These are phyloP conservation scores for Microtus richardsoni DNA, from an alignment of 2,113 vertebrate species.

Conservation along the genomic window DNA sequence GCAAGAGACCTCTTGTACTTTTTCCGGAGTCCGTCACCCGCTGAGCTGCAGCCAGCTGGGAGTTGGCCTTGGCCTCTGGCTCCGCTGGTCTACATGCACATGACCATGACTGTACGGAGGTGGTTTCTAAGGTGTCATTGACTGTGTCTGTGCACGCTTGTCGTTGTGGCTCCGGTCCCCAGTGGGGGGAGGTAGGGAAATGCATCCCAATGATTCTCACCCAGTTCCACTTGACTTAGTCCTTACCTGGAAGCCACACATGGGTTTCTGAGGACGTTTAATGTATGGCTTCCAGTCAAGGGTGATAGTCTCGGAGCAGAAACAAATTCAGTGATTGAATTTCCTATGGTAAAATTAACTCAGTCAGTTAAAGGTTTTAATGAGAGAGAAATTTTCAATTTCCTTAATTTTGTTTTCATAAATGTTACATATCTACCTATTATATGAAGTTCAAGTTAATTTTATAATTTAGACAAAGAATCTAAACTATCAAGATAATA, in stretches of 20 bases:
- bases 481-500: constrained; percentile 7
- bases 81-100: background rate
- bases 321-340: constrained; percentile 35
- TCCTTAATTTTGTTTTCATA: constrained; percentile 14
- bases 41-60: background rate
- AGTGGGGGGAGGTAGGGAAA: background rate
- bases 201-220: constrained; percentile 21
- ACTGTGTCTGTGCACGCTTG: background rate
- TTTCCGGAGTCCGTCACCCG: background rate
- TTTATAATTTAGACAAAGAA: constrained; percentile 50
- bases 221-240: background rate
- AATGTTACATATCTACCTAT: background rate
- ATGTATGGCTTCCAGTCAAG: constrained; percentile 14
- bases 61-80: background rate
- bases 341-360: constrained; percentile 32
- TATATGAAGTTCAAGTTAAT: constrained; percentile 39
- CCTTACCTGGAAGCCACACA: background rate
- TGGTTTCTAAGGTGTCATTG: background rate
- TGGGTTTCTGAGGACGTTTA: constrained; percentile 41
- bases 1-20: background rate
- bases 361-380: constrained; percentile 22
- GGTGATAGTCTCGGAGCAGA: background rate
- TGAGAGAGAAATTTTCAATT: constrained; percentile 10
- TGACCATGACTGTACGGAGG: background rate
- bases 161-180: background rate